Percentiles rank a stretch among this genome's conserved stretches.
phyloP scores from a whole-genome alignment of 2,113 vertebrate species.

The Colaptes auratus region DNA sequence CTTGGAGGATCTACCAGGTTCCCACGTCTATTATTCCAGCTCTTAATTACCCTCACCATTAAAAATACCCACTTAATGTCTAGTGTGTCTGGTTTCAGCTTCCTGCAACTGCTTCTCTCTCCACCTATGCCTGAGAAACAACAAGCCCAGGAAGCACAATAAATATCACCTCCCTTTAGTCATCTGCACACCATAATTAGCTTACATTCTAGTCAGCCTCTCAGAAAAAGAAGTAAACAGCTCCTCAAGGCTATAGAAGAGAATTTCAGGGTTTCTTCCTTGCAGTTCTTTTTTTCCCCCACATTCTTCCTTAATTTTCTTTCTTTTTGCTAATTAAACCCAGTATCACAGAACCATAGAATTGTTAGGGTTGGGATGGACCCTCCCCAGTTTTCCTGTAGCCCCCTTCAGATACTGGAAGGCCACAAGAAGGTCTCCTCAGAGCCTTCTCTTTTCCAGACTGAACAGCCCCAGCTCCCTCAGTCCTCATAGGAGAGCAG shows the following conservation, averaged over 20 bases:
- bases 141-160: not conserved
- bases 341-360: not conserved
- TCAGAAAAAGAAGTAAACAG: not conserved
- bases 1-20: not conserved
- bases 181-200: conserved; percentile 1
- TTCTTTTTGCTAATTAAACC: not conserved
- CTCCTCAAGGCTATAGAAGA: not conserved
- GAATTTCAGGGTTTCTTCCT: not conserved
- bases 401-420: too few relatives aligned
- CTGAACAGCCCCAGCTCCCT: too few relatives aligned
- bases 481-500: too few relatives aligned
- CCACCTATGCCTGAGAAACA: not conserved
- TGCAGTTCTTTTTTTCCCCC: not conserved
- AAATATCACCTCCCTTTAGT: not conserved
- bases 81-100: not conserved
- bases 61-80: not conserved
- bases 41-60: conserved; percentile 25
- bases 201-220: not conserved
- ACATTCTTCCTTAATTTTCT: not conserved
- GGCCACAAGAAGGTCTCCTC: too few relatives aligned
- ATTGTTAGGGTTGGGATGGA: too few relatives aligned
- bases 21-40: not conserved
- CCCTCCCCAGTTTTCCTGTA: too few relatives aligned
- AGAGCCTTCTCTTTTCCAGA: too few relatives aligned
- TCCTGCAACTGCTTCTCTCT: not conserved